A percentile compares a stretch with the other conserved stretches of the same genome.
These are phyloP conservation scores for Heteropelma amictum DNA, from an alignment of 2,888 invertebrate genomes.

Conservation along the genomic window DNA sequence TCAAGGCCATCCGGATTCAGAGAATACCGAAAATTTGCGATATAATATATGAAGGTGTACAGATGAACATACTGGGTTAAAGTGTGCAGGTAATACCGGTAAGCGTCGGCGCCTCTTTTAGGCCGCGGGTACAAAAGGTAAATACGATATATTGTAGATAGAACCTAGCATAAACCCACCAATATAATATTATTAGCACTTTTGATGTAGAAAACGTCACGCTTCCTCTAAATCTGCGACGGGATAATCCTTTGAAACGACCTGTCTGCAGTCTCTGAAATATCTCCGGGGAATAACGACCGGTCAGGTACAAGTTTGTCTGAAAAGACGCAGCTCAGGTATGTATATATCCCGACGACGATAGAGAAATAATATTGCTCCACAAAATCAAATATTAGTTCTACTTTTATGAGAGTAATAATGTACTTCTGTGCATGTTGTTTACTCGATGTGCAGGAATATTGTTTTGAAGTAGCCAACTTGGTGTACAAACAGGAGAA, in stretches of 20 bases:
- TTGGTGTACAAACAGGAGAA: no score
- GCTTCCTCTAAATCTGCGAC: constrained; percentile 1
- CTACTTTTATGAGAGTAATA: no score
- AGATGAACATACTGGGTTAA: background rate
- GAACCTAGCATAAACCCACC: background rate
- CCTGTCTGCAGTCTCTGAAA: background rate
- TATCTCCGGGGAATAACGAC: background rate
- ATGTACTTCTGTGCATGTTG: no score
- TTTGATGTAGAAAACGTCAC: background rate
- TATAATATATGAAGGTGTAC: background rate
- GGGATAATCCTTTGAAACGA: constrained; percentile 32
- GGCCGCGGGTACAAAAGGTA: background rate
- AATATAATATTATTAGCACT: background rate
- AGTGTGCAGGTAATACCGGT: background rate
- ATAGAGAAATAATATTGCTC: no score
- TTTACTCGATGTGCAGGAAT: no score
- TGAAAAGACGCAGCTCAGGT: no score
- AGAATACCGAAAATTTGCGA: no score
- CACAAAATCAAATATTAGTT: no score
- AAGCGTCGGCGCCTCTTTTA: constrained; percentile 34
- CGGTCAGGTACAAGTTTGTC: background rate
- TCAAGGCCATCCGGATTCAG: no score
- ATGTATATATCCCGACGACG: no score
- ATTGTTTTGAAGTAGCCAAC: no score
- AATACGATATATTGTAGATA: background rate